Evolutionary conservation across 2,888 invertebrate genomes (phyloP).

Genomic region (Ceraclea dissimilis): DNA sequence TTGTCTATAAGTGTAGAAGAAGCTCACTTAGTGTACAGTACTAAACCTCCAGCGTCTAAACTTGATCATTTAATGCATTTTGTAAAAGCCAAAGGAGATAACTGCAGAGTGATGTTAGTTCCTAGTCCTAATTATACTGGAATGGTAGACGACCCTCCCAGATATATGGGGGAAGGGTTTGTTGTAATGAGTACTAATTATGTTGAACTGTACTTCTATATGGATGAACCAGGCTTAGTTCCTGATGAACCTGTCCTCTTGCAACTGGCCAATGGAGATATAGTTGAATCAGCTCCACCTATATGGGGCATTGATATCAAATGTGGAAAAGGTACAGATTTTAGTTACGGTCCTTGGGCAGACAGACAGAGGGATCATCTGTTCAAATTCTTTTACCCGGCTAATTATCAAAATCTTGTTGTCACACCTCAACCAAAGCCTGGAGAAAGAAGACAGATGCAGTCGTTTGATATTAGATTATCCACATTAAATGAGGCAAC

Average conservation of each 20-base stretch:
- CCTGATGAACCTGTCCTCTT: constrained; percentile 87
- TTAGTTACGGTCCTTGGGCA: constrained; percentile 99
- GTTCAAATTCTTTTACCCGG: constrained; percentile 93
- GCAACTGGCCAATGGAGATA: constrained; percentile 85
- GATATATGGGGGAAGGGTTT: constrained; percentile 97
- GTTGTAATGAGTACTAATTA: constrained; percentile 93
- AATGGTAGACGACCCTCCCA: constrained; percentile 87
- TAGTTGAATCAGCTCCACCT: constrained; percentile 87
- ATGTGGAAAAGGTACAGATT: constrained; percentile 90
- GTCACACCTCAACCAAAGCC: constrained; percentile 76
- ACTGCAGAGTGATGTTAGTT: constrained; percentile 91
- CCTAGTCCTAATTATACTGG: constrained; percentile 93
- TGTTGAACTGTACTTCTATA: constrained; percentile 91
- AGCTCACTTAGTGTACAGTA: constrained; percentile 89
- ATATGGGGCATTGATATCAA: constrained; percentile 95
- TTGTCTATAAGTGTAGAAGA: constrained; percentile 89
- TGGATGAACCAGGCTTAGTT: constrained; percentile 93
- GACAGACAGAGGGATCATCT: constrained; percentile 93
- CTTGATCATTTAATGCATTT: constrained; percentile 95
- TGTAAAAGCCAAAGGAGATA: constrained; percentile 89
- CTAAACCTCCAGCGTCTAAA: constrained; percentile 88
- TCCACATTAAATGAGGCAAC: constrained; percentile 89
- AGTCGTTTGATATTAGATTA: constrained; percentile 86
- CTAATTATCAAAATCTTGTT: constrained; percentile 72
- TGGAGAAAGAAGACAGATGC: constrained; percentile 81